Evolutionary conservation across 2,113 vertebrate genomes (phyloP), one percentile per base, ranked within the genome.

Genomic region (Equus przewalskii): DNA sequence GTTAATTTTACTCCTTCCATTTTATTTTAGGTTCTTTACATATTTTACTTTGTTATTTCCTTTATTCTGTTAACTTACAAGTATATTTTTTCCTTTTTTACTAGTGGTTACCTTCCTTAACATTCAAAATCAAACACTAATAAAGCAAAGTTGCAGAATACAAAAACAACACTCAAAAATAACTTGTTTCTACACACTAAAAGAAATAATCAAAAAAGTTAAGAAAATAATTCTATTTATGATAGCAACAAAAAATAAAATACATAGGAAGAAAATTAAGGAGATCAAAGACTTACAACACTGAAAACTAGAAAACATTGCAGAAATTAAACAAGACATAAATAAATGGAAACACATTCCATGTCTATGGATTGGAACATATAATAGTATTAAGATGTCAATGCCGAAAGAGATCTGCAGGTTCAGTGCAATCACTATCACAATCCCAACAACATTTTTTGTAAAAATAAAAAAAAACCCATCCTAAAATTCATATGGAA

Each of bases 1-100:
- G 49, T 89, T 83, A 72, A 64, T 79, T 95, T 89, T 89, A 92
- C 21, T 64, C n/a, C 54, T 92, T 85, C 36, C 13, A 58, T 84
- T 33, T 72, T 76, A 90, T 91, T 92, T 72, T 84, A 70, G 18
- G 33, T 60, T 91, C 19, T 81, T 56, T 75, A 51, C 49, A 70
- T 58, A 80, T 92, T 75, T 93, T 41, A 89, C 36, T 75, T 89
- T 62, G 16, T 58, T 78, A 21, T 70, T 81, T 89, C 41, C 9
- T 79, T 84, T 84, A 33, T 70, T 75, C 21, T 75, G 21, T 91
- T 82, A 90, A 64, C 70, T 54, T 54, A 88, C 26, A 86, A 81
- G 22, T 60, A 76, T 64, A 73, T 72, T 72, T 96, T 89, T 85
- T 91, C 49, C 60, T 44, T 81, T 82, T 90, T 56, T 49, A 93